phyloP scores from a whole-genome alignment of 2,797 vertebrate genomes.

The Tokudaia tokunoshimensis region DNA sequence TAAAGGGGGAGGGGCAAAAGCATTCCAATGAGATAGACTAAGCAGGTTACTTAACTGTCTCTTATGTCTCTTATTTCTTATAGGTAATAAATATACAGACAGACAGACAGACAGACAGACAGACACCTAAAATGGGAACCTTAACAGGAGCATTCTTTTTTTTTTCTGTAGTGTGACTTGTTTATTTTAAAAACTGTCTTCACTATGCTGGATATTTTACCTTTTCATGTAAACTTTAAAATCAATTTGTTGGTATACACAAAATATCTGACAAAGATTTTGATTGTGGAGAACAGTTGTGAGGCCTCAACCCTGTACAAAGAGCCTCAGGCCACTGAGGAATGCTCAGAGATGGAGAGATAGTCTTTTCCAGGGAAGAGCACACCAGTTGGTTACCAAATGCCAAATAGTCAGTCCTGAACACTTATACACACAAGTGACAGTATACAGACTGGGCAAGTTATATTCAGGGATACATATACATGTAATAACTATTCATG shows the following conservation, averaged over 20 bases:
- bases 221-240: not conserved
- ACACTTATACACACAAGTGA: not conserved
- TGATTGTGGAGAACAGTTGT: not conserved
- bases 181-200: not conserved
- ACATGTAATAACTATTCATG: not conserved
- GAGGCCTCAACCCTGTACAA: not conserved
- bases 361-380: not conserved
- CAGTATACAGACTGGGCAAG: not conserved
- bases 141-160: not conserved
- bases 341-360: not conserved
- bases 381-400: not conserved
- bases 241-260: not conserved
- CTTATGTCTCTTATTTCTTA: not conserved
- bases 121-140: not conserved
- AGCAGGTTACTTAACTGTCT: not conserved
- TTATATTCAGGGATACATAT: not conserved
- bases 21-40: not conserved
- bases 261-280: constrained; percentile 54
- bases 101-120: too few relatives aligned
- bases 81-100: not conserved
- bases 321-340: not conserved
- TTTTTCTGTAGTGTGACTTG: not conserved
- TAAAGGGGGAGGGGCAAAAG: not conserved
- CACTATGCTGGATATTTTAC: not conserved
- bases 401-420: not conserved